Evolutionary conservation across 1,140 invertebrate species (phyloP).

Genomic region (Eurosta solidaginis): DNA sequence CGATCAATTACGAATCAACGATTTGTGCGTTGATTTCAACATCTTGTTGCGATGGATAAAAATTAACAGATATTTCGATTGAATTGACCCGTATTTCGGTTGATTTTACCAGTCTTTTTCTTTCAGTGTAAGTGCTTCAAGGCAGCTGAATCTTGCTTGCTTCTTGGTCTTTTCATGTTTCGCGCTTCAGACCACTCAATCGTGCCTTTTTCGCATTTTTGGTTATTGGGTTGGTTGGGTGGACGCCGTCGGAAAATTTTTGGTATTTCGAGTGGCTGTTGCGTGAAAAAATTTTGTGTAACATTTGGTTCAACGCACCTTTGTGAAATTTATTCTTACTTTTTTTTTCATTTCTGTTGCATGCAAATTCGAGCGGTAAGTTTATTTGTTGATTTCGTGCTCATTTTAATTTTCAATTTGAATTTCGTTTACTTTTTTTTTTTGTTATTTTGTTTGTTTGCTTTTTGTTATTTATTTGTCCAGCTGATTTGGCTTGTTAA

Average conservation of each 20-base stretch:
- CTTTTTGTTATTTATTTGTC: neutral
- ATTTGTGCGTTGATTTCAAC: too few species aligned
- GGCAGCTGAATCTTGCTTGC: neutral
- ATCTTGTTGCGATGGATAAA: too few species aligned
- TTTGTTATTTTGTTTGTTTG: neutral
- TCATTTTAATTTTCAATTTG: conserved; percentile 9
- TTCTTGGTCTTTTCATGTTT: neutral
- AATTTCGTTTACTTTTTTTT: neutral
- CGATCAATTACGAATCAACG: too few species aligned
- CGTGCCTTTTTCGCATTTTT: neutral
- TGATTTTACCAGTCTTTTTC: too few species aligned
- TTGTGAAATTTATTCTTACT: neutral
- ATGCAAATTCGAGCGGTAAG: neutral
- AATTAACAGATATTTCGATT: too few species aligned
- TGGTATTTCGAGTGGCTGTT: neutral
- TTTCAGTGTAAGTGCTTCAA: neutral
- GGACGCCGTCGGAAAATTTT: neutral
- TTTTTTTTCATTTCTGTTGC: neutral
- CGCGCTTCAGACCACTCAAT: neutral
- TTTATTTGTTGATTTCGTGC: conserved; percentile 7
- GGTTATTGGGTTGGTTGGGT: neutral
- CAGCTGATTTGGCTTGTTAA: conserved; percentile 5
- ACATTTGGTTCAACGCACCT: neutral
- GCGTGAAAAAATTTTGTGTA: neutral
- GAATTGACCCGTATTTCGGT: too few species aligned